Conservation (phyloP, 2,888 invertebrate genomes). For the Diarsia rubi region DNA sequence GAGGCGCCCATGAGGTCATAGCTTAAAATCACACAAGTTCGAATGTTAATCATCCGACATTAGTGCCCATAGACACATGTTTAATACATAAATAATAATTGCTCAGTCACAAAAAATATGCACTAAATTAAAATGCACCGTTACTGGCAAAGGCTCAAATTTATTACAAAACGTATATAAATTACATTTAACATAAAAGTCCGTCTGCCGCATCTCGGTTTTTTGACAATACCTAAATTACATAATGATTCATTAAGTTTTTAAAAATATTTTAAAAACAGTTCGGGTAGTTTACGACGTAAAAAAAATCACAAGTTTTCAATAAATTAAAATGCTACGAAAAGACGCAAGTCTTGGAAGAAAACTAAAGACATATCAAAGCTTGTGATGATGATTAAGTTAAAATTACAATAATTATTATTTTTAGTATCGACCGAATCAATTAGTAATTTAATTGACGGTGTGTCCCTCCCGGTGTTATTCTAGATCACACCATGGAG, state of each 20-base stretch:
- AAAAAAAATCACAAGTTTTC: conserved; percentile 64
- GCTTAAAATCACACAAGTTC: conserved; percentile 55
- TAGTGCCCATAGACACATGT: conserved; percentile 45
- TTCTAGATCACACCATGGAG: conserved; percentile 31
- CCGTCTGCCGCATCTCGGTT: conserved; percentile 55
- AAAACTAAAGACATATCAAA: conserved; percentile 53
- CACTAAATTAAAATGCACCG: conserved; percentile 85
- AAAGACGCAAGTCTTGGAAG: conserved; percentile 63
- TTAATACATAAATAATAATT: conserved; percentile 67
- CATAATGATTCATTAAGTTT: conserved; percentile 51
- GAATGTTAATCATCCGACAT: conserved; percentile 54
- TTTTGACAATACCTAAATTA: conserved; percentile 54
- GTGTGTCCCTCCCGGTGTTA: conserved; percentile 27
- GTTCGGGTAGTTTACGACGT: conserved; percentile 46
- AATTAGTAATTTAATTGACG: conserved; percentile 57
- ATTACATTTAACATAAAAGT: conserved; percentile 78
- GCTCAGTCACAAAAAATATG: conserved; percentile 80
- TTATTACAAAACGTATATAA: conserved; percentile 69
- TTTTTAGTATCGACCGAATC: conserved; percentile 55
- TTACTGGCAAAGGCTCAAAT: conserved; percentile 83
- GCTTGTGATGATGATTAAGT: conserved; percentile 68
- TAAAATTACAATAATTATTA: conserved; percentile 50
- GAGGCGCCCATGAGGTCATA: conserved; percentile 55
- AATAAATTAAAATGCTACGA: conserved; percentile 68
- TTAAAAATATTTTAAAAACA: conserved; percentile 63